phyloP scores from a whole-genome alignment of 2,888 invertebrate genomes.

The Galerucella nymphaeae region DNA sequence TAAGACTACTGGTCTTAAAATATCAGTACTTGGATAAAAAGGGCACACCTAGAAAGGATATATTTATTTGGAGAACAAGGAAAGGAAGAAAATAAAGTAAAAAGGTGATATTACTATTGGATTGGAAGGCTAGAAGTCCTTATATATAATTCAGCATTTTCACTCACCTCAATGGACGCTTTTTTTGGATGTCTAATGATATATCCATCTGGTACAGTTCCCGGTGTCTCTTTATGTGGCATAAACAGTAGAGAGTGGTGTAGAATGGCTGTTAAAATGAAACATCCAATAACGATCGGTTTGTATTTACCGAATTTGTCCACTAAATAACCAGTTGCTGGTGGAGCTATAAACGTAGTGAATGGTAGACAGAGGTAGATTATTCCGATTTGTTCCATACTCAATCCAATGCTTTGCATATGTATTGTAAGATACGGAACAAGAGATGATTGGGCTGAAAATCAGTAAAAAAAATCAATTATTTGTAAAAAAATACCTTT shows the following conservation, averaged over 20 bases:
- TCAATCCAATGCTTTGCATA: slow-evolving; percentile 90
- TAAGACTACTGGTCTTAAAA: too few species aligned
- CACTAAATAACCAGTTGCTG: slow-evolving; percentile 84
- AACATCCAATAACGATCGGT: slow-evolving; percentile 81
- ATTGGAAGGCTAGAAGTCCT: too few species aligned
- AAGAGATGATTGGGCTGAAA: slow-evolving; percentile 82
- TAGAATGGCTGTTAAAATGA: slow-evolving; percentile 81
- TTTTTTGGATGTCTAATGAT: slow-evolving; percentile 78
- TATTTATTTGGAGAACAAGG: too few species aligned
- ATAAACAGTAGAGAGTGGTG: slow-evolving; percentile 84
- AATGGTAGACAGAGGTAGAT: slow-evolving; percentile 89
- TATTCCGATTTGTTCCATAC: slow-evolving; percentile 87
- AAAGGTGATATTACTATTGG: too few species aligned
- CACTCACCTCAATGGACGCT: slow-evolving; percentile 74
- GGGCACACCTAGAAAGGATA: too few species aligned
- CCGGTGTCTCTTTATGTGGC: slow-evolving; percentile 83
- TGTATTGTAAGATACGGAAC: slow-evolving; percentile 89
- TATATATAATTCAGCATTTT: too few species aligned
- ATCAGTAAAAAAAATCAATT: slow-evolving; percentile 3
- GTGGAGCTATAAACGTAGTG: slow-evolving; percentile 86
- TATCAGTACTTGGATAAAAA: too few species aligned
- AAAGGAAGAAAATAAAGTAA: too few species aligned
- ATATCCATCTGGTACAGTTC: slow-evolving; percentile 79
- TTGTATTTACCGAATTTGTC: slow-evolving; percentile 90
- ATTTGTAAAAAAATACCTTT: too few species aligned